Percentiles rank a stretch among this genome's conserved stretches.
These are phyloP conservation scores for Falco naumanni DNA, from an alignment of 2,797 vertebrate species.

Conservation along the genomic window DNA sequence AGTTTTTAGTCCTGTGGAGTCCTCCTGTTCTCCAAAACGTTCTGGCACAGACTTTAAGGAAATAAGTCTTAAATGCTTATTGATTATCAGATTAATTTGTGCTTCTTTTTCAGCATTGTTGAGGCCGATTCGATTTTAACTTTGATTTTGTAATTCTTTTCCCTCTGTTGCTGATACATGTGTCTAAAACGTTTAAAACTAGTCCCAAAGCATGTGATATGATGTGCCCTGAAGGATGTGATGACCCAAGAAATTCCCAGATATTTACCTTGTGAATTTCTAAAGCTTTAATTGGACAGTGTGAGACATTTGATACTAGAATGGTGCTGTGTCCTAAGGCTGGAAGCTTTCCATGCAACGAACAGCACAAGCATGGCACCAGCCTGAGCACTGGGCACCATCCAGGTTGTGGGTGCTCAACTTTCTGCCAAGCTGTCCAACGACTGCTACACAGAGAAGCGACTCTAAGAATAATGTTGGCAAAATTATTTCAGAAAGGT, in stretches of 20 bases:
- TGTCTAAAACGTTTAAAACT: background rate
- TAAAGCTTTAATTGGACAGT: background rate
- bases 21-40: background rate
- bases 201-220: background rate
- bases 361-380: background rate
- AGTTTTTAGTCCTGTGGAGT: background rate
- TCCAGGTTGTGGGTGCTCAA: background rate
- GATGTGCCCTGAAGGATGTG: background rate
- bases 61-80: background rate
- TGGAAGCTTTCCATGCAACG: background rate
- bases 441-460: fast-evolving
- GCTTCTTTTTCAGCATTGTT: background rate
- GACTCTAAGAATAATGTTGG: background rate
- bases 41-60: background rate
- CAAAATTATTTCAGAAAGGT: background rate
- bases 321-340: background rate
- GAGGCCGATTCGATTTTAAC: background rate
- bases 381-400: background rate
- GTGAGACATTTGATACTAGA: background rate
- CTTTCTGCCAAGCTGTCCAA: background rate
- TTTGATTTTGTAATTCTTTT: background rate
- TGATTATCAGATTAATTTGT: background rate
- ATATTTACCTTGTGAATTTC: background rate
- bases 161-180: fast-evolving
- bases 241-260: background rate